Base-by-base conservation (phyloP, 1,140 invertebrate species). In the Diorhabda carinulata region DNA sequence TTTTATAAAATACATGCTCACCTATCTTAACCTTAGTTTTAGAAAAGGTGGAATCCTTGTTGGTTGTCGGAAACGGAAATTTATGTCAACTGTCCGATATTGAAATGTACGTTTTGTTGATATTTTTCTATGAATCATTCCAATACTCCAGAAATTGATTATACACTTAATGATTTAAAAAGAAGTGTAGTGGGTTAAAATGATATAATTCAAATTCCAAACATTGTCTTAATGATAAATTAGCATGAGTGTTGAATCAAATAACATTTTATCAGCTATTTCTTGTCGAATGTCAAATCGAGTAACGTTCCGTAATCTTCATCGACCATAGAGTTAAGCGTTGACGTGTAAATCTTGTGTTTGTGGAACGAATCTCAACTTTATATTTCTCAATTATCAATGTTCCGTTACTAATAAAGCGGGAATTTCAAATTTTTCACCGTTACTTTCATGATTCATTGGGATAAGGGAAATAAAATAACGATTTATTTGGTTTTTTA, bases 401-500 rank as follows among this genome's bases (percentile, higher is more conserved):
- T 56, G n/a, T 56, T 9, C 7, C 25, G 58, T 7, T 9, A 7
- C 2, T 25, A 60, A 60, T 9, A 9, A 25, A 60, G 25, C 5
- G 58, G 25, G 5, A 60, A 7, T 2, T 40, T 7, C 6, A 9
- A 6, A 6, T 60, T 60, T 60, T 25, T 6, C 25, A 9, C 25
- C 61, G 1, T 8, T 42, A 7, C 43, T 9, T 45, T n/a, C 7
- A 64, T n/a, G 6, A n/a, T n/a, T 6, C 43, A 40, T n/a, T 4
- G 6, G 7, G 25, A 43, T n/a, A 8, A 64, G 44, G 64, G 44
- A 41, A 57, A 47, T 61, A 68, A 45, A 57, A 60, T 66, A 64
- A 61, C 43, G 42, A n/a, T 60, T 45, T 2, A 61, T 44, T 25
- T 59, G 44, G 7, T 72, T 66, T 72, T 72, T 63, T 44, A 61